Base-by-base conservation (phyloP, 2,888 invertebrate genomes). In the Agapostemon virescens region DNA sequence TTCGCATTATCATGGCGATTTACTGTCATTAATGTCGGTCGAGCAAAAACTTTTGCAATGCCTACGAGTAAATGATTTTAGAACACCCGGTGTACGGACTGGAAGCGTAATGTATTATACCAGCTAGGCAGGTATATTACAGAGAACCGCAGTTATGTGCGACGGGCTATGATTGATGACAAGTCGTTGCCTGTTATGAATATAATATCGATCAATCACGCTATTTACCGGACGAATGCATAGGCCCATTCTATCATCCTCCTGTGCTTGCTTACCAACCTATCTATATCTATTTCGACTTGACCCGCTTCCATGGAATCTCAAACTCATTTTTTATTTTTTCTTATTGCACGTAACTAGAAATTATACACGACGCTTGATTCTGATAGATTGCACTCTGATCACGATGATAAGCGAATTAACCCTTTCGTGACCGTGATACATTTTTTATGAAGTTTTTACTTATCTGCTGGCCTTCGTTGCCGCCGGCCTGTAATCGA, bases 191-290 rank as follows among this genome's bases (percentile, higher is more conserved):
- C 88, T 90, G 89, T 90, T 91, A 92, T 92, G 91, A 92, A 92
- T 92, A 91, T 91, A 92, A 92, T 92, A 92, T 91, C 92, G 91
- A 92, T 92, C 92, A 91, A 92, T 92, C 92, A 91, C 89, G 89
- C 90, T 91, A 92, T 91, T 91, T 91, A 91, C 90, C 89, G 88
- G 91, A 88, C 89, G 89, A 92, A 90, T 86, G 91, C 90, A 89
- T 90, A 89, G 90, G 89, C 90, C 88, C 90, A 88, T 90, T 92
- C 90, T 91, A 91, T 92, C 91, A 91, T 91, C 86, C 86, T 87
- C 87, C 87, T 84, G 74, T 87, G 86, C 84, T 84, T 82, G 82
- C 83, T 84, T 84, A 82, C 84, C 86, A 61, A 82, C 84, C 85
- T 83, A 83, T 87, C 86, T 87, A 85, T 84, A 84, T 85, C 83